Evolutionary conservation across 2,113 vertebrate genomes (phyloP).

Genomic region (Poeciliopsis prolifica): DNA sequence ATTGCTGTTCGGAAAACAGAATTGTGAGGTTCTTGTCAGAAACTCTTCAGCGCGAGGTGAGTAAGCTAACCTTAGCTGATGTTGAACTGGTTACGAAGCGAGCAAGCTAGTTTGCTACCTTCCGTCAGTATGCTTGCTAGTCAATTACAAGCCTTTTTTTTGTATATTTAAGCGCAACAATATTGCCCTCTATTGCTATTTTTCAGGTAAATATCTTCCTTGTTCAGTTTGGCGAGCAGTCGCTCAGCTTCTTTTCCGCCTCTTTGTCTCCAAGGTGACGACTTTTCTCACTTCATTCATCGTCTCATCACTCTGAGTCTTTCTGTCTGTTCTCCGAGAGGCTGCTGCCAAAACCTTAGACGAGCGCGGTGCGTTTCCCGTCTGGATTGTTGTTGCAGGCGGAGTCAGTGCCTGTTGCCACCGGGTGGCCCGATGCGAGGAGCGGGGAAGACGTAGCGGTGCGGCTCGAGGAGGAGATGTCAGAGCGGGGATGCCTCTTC

Average conservation of each 20-base stretch:
- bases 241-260: slow-evolving; percentile 50
- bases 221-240: slow-evolving; percentile 40
- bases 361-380: not conserved
- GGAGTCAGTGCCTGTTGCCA: slow-evolving; percentile 17
- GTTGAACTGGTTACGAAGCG: slow-evolving; percentile 19
- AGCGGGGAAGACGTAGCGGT: slow-evolving; percentile 24
- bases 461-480: slow-evolving; percentile 63
- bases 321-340: not conserved
- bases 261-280: slow-evolving; percentile 72
- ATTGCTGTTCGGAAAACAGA: not conserved
- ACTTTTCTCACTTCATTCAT: slow-evolving; percentile 35
- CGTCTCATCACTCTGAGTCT: slow-evolving; percentile 5
- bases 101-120: slow-evolving; percentile 16
- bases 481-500: slow-evolving; percentile 69
- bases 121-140: not conserved
- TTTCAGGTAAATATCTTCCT: slow-evolving; percentile 17
- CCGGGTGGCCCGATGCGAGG: slow-evolving; percentile 37
- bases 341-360: not conserved
- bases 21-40: slow-evolving; percentile 6
- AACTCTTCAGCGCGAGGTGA: slow-evolving; percentile 35
- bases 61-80: slow-evolving; percentile 62
- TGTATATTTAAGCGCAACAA: not conserved
- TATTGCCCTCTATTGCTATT: not conserved
- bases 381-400: not conserved
- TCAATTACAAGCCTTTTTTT: not conserved